Percentiles rank a stretch among this genome's conserved stretches.
Evolutionary conservation across 2,113 vertebrate genomes (phyloP).

Genomic region (Spermophilus dauricus): DNA sequence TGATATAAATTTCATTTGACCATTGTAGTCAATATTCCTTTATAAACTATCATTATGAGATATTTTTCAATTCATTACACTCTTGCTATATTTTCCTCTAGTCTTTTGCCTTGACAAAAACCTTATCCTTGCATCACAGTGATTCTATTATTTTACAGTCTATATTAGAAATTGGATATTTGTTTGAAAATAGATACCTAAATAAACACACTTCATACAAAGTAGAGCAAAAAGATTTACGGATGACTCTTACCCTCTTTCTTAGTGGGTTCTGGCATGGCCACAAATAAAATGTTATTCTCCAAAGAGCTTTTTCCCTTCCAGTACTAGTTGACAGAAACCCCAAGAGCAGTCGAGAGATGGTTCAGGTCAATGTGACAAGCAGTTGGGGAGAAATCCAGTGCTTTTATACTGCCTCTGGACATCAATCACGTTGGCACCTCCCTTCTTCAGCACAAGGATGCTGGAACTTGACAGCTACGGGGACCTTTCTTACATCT

Average conservation of each 20-base stretch:
- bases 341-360: conserved; percentile 83
- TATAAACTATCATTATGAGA: neutral
- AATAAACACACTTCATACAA: neutral
- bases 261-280: conserved; percentile 92
- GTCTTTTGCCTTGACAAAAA: neutral
- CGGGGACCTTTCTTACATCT: conserved; percentile 90
- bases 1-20: neutral
- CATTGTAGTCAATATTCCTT: neutral
- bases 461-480: conserved; percentile 89
- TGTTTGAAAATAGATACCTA: neutral
- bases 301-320: conserved; percentile 84
- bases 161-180: neutral
- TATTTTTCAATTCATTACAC: neutral
- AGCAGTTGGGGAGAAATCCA: conserved; percentile 86
- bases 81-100: neutral
- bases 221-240: neutral
- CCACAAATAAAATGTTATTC: conserved; percentile 82
- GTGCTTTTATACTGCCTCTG: conserved; percentile 88
- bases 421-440: conserved; percentile 88
- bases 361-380: conserved; percentile 86
- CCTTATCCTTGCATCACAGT: conserved; percentile 29
- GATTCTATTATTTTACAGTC: neutral
- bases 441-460: conserved; percentile 88
- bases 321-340: conserved; percentile 82
- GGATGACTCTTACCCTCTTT: conserved; percentile 88